Evolutionary conservation across 1,140 invertebrate species (phyloP).

Genomic region (Eciton burchellii): DNA sequence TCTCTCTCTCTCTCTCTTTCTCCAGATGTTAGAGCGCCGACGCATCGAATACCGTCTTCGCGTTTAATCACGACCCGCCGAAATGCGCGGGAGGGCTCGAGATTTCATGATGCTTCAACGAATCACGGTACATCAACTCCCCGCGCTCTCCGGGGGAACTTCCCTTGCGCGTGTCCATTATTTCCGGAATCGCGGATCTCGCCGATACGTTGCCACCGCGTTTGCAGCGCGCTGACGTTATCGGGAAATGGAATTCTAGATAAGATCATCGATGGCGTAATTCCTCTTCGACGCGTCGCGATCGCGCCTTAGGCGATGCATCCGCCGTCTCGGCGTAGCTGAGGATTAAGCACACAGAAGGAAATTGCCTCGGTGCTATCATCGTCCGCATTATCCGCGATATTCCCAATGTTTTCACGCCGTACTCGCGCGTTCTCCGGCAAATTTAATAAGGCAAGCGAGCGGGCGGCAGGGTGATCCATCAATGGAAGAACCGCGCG

Average conservation of each 20-base stretch:
- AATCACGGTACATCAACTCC: neutral
- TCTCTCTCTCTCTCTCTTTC: too few species aligned
- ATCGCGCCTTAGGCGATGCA: constrained; percentile 23
- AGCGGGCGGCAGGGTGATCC: neutral
- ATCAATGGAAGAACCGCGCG: neutral
- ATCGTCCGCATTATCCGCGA: neutral
- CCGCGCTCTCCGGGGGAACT: neutral
- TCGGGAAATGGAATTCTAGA: constrained; percentile 6
- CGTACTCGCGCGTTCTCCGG: constrained; percentile 1
- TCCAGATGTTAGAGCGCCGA: constrained; percentile 69
- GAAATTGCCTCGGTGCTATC: constrained; percentile 42
- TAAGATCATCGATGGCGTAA: constrained; percentile 29
- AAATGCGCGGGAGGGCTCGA: neutral
- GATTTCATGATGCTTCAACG: neutral
- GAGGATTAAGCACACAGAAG: constrained; percentile 26
- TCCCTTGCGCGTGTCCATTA: neutral
- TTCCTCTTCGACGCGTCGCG: constrained; percentile 11
- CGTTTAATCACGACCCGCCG: neutral
- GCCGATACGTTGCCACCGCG: neutral
- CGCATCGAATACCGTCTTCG: constrained; percentile 66
- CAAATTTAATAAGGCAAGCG: constrained; percentile 26
- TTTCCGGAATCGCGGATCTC: neutral
- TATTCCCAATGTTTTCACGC: constrained; percentile 5
- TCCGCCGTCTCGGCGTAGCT: neutral
- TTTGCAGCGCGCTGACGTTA: neutral